phyloP scores from a whole-genome alignment of 2,113 vertebrate species.

The Nycticebus coucang region DNA sequence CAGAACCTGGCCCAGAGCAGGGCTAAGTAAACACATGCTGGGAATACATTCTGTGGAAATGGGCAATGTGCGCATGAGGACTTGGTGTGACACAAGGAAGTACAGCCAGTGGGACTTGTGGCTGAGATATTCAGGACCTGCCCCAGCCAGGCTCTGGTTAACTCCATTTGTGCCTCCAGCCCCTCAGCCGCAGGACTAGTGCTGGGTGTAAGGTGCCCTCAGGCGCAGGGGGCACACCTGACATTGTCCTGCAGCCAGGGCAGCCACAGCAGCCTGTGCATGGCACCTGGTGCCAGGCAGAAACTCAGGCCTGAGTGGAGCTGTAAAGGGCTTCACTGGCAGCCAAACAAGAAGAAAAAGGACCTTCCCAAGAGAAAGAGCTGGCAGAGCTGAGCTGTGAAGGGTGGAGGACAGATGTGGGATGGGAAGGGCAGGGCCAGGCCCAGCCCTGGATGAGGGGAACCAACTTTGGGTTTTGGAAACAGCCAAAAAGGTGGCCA shows the following conservation, averaged over 20 bases:
- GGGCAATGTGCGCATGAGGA: not conserved
- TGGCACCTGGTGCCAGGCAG: not conserved
- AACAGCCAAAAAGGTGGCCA: not conserved
- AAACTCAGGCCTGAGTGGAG: not conserved
- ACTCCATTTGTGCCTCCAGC: not conserved
- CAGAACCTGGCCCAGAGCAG: not conserved
- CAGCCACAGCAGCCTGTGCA: not conserved
- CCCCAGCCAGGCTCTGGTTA: not conserved
- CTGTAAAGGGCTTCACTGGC: not conserved
- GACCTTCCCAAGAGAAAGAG: not conserved
- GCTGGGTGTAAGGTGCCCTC: not conserved
- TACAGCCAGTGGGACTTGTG: not conserved
- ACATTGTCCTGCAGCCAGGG: not conserved
- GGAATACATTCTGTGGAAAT: not conserved
- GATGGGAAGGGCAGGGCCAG: too few species aligned
- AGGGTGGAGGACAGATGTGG: not conserved
- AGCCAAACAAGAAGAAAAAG: not conserved
- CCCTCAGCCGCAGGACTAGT: not conserved
- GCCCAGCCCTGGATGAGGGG: not conserved
- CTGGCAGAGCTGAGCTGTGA: not conserved
- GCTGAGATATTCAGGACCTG: not conserved
- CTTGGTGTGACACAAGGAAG: not conserved
- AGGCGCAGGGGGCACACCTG: too few species aligned
- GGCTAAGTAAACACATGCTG: not conserved
- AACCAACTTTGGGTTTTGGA: not conserved